phyloP scores from a whole-genome alignment of 1,140 invertebrate species.

The Periplaneta americana region DNA sequence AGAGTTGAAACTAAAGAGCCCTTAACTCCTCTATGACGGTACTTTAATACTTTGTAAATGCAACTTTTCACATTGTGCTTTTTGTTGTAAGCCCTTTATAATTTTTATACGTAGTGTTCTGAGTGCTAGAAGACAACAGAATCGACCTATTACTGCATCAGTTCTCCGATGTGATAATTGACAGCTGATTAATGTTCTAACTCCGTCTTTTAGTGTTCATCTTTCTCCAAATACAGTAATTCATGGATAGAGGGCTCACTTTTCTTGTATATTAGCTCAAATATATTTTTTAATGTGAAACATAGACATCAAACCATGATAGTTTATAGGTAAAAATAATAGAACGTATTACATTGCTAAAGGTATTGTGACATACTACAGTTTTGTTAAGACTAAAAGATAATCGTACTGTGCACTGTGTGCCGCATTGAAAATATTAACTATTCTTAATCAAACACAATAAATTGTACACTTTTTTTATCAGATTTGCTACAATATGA shows the following conservation, averaged over 20 bases:
- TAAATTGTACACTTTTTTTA: background rate
- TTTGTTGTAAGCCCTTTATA: background rate
- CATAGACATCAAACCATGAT: background rate
- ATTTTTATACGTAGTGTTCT: background rate
- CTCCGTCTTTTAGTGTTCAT: background rate
- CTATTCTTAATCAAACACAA: background rate
- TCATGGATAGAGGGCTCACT: background rate
- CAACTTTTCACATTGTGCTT: background rate
- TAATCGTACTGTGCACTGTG: background rate
- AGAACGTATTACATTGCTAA: background rate
- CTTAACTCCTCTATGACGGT: too few relatives aligned
- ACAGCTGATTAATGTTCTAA: background rate
- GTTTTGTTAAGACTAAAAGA: background rate
- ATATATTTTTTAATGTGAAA: background rate
- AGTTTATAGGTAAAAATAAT: background rate
- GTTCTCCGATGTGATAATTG: background rate
- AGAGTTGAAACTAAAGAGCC: background rate
- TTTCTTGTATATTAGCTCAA: background rate
- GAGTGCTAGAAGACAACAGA: background rate
- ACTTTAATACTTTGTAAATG: background rate
- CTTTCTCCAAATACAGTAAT: background rate
- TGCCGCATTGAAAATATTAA: background rate
- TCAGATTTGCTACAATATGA: background rate
- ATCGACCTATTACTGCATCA: background rate
- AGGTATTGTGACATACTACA: background rate